Conservation (phyloP, 2,888 invertebrate genomes). For the Sphinx pinastri region DNA sequence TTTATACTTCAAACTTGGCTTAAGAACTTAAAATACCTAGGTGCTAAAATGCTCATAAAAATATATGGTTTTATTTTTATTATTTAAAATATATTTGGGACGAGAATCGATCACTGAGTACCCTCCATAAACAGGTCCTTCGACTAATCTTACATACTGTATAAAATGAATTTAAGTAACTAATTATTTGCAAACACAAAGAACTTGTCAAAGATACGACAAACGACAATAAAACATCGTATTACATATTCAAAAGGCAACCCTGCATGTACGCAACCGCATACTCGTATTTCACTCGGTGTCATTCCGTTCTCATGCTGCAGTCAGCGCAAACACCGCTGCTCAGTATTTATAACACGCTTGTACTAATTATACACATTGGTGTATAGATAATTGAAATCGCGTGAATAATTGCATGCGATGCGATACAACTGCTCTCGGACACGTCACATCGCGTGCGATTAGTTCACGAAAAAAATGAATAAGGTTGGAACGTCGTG, state of each 20-base stretch:
- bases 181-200: no score
- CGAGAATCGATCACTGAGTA: no score
- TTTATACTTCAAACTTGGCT: no score
- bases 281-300: conserved; percentile 11
- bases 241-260: conserved; percentile 1
- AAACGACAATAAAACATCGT: not conserved
- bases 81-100: no score
- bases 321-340: conserved; percentile 18
- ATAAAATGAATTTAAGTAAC: no score
- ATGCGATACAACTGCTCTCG: conserved; percentile 52
- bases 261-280: conserved; percentile 8
- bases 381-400: conserved; percentile 66
- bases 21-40: no score
- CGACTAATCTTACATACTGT: no score
- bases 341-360: conserved; percentile 44
- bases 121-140: no score
- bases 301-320: conserved; percentile 19
- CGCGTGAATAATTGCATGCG: conserved; percentile 63
- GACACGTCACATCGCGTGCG: conserved; percentile 72
- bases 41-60: no score
- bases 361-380: conserved; percentile 62
- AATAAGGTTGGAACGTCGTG: conserved; percentile 54
- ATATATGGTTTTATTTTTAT: no score
- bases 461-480: conserved; percentile 49
- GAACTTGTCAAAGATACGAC: not conserved